Percentiles rank a stretch among this genome's conserved stretches.
Conservation (phyloP, 1,140 invertebrate genomes). For the Andricus grossulariae region DNA sequence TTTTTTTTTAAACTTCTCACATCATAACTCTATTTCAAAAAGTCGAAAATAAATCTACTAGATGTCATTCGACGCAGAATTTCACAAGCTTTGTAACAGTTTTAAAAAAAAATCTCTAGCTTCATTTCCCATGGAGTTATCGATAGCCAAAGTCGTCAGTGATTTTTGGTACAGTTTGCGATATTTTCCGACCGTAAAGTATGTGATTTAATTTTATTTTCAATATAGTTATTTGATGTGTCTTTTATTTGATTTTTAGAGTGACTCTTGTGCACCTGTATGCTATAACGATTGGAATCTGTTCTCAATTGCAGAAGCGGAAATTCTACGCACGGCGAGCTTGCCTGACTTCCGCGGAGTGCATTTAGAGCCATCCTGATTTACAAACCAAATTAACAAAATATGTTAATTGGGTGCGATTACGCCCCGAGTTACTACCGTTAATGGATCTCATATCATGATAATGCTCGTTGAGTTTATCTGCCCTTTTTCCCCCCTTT, state of each 20-base stretch:
- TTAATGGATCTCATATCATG: constrained; percentile 27
- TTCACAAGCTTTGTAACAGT: too few species aligned
- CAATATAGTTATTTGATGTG: too few species aligned
- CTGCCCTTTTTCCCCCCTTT: constrained; percentile 23
- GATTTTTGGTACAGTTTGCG: too few species aligned
- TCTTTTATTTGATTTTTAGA: not conserved
- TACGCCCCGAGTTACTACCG: constrained; percentile 25
- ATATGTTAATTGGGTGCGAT: constrained; percentile 38
- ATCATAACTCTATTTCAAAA: too few species aligned
- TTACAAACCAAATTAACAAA: constrained; percentile 45
- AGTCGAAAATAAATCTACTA: too few species aligned
- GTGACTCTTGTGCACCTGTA: not conserved
- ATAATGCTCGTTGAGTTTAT: constrained; percentile 20
- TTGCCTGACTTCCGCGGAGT: constrained; percentile 22
- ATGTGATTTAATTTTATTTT: too few species aligned
- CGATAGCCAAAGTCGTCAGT: too few species aligned
- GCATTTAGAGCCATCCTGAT: constrained; percentile 34
- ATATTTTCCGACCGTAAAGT: too few species aligned
- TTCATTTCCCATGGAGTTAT: too few species aligned
- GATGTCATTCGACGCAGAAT: too few species aligned
- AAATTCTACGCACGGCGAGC: constrained; percentile 21
- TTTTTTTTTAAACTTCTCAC: too few species aligned
- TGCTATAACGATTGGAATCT: constrained; percentile 3
- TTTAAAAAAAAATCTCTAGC: too few species aligned
- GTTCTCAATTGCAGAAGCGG: constrained; percentile 19